phyloP scores from a whole-genome alignment of 2,797 vertebrate genomes.

The Halcyon smyrnensis region DNA sequence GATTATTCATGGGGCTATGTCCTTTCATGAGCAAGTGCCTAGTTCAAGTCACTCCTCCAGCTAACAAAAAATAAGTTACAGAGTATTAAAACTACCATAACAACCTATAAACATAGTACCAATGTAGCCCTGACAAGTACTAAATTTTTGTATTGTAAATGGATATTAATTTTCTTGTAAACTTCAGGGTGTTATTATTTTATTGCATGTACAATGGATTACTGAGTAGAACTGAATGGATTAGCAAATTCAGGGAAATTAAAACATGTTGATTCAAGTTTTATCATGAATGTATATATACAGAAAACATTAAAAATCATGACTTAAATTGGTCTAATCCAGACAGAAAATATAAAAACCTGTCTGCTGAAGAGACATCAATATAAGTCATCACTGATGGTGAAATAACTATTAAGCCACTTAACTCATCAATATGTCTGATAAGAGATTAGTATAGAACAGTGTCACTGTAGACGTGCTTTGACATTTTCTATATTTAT shows the following conservation, averaged over 20 bases:
- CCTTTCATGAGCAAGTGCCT: not conserved
- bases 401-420: conserved; percentile 12
- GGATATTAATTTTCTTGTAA: not conserved
- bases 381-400: not conserved
- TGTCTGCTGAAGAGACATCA: not conserved
- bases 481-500: conserved; percentile 30
- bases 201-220: not conserved
- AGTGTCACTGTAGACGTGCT: not conserved
- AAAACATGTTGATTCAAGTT: not conserved
- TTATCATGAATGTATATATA: not conserved
- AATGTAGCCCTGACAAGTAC: not conserved
- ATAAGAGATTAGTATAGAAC: conserved; percentile 13
- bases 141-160: not conserved
- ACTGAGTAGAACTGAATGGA: not conserved
- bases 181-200: not conserved
- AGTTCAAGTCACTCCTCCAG: not conserved
- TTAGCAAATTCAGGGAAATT: not conserved
- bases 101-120: not conserved
- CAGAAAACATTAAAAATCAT: not conserved
- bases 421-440: conserved; percentile 25
- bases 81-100: not conserved
- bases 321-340: not conserved
- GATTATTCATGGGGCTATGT: not conserved
- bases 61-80: not conserved
- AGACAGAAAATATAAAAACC: not conserved